phyloP scores from a whole-genome alignment of 2,113 vertebrate species.

The Myotis lucifugus region DNA sequence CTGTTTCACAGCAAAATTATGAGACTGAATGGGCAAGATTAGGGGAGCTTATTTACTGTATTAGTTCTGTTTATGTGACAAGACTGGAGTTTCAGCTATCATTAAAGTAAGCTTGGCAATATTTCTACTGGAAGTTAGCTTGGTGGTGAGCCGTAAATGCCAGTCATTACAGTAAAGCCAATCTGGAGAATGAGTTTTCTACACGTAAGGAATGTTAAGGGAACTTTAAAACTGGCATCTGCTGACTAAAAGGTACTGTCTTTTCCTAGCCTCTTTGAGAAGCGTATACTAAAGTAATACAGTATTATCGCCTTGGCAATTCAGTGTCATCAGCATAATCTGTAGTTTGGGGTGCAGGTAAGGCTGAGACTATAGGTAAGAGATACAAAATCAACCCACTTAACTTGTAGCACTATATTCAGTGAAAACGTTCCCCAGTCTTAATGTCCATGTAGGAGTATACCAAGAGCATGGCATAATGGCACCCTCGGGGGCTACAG shows the following conservation, averaged over 20 bases:
- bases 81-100: not conserved
- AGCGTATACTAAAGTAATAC: not conserved
- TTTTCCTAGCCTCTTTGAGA: slow-evolving; percentile 4
- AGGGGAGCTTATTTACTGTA: not conserved
- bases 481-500: not conserved
- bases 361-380: not conserved
- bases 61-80: not conserved
- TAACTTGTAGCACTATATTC: not conserved
- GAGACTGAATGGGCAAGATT: not conserved
- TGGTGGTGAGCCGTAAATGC: slow-evolving; percentile 42
- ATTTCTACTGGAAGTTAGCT: slow-evolving; percentile 45
- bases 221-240: slow-evolving; percentile 39
- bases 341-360: not conserved
- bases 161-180: slow-evolving; percentile 52
- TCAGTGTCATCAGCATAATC: not conserved
- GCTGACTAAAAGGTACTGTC: slow-evolving; percentile 35
- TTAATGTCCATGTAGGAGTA: not conserved
- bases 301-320: slow-evolving; percentile 10
- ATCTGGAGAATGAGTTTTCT: slow-evolving; percentile 54
- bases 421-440: not conserved
- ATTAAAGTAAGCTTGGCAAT: not conserved
- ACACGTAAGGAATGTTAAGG: slow-evolving; percentile 15
- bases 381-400: not conserved
- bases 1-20: slow-evolving; percentile 11
- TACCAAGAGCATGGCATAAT: not conserved